Base-by-base conservation (phyloP, 2,888 invertebrate genomes). In the Zootermopsis nevadensis region DNA sequence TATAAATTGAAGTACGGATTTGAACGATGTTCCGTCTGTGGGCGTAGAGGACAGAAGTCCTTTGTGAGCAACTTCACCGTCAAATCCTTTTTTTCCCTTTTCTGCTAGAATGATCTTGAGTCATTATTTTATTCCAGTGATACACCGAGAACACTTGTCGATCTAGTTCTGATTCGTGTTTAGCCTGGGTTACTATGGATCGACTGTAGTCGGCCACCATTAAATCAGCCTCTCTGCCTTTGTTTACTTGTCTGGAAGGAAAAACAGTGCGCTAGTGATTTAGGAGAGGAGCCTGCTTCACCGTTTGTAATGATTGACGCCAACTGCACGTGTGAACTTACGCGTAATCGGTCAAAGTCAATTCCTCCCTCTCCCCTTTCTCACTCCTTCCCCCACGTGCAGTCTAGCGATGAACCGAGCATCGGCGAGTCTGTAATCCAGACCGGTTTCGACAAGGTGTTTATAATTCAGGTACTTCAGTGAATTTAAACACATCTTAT, bases 171-270 rank as follows among this genome's bases (percentile, higher is more conserved):
- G 76, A 27, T 27, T 27, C 76, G 42, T 76, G 76, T 76, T 76
- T 76, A 76, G 76, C 42, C 76, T 76, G 27, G 72, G 22, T 74
- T 33, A n/a, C 12, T 38, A 76, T 76, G 27, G 76, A 48, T 76
- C 38, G 35, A 22, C 31, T 72, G 31, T 19, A 31, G 76, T 76
- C 48, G 42, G 76, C 76, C 30, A 48, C n/a, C 76, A 76, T 76
- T 76, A 76, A 76, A 76, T 42, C 35, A 35, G 33, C 42, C 42
- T 79, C 38, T 12, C 42, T 48, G 60, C 79, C 66, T 35, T 42
- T 60, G 79, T 66, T 79, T 79, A 79, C 79, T 79, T 79, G 79
- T 24, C 35, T 66, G 79, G 79, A 79, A 77, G 53, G 48, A 76
- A 42, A 48, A n/a, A 15, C 48, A 19, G 38, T 27, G n/a, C 19